These are phyloP conservation scores for Meiosimyza decipiens DNA, from an alignment of 2,888 invertebrate species.

Conservation along the genomic window DNA sequence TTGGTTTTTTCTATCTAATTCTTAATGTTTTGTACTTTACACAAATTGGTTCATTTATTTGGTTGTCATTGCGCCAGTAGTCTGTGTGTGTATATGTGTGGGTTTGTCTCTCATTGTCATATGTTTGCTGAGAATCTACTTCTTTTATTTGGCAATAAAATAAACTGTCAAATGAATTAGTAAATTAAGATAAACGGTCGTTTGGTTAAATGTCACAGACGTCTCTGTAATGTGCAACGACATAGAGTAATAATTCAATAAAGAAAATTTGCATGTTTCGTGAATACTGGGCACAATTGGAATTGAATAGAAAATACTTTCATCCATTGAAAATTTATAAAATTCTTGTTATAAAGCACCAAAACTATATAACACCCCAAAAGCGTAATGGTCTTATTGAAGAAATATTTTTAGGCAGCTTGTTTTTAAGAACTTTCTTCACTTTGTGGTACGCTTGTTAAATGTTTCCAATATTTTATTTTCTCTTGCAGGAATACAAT, in stretches of 20 bases:
- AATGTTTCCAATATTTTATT: constrained; percentile 17
- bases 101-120: not conserved
- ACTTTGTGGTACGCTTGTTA: not conserved
- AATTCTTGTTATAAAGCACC: no score
- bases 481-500: constrained; percentile 62
- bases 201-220: not conserved
- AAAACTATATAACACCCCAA: no score
- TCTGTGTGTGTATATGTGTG: not conserved
- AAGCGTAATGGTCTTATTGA: no score
- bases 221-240: not conserved
- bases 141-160: constrained; percentile 29
- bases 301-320: no score
- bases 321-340: no score
- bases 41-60: constrained; percentile 17
- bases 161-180: constrained; percentile 28
- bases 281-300: not conserved
- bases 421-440: not conserved
- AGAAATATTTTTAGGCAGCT: not conserved
- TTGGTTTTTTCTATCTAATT: not conserved
- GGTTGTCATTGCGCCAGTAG: not conserved
- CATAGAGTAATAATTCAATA: not conserved
- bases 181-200: constrained; percentile 29
- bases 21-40: no score
- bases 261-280: not conserved
- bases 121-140: constrained; percentile 3